Base-by-base conservation (phyloP, 2,797 vertebrate species). In the Periparus ater region DNA sequence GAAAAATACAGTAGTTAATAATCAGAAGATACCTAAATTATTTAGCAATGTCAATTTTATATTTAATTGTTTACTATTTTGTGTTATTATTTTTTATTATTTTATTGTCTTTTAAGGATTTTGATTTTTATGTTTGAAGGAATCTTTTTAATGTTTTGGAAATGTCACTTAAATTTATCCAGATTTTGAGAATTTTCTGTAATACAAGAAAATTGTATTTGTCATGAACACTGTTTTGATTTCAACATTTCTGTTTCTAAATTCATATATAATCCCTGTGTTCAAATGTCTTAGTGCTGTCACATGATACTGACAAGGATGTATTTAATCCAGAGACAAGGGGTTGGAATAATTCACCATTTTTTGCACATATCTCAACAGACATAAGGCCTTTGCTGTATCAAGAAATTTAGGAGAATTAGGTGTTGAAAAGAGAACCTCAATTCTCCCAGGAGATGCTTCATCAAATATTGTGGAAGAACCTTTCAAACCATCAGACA, bases 401-500 rank as follows among this genome's bases (percentile, higher is more conserved):
- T 96, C 97, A 89, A 98, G 98, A 97, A 98, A 98, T 85, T 82
- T 97, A 74, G 98, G 98, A 91, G 98, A 99, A 57, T 85, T 97
- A 27, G 48, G 93, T 36, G 48, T 73, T 61, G 97, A 96, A 63
- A 98, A 71, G 94, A 97, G 81, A 53, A 98, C 94, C 30, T 96
- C 98, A 23, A 83, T 99, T 54, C 94, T 99, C 54, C 97, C 98
- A 27, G 78, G 12, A 76, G 63, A 67, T 77, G 17, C 36, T 66
- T 61, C 90, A 57, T 50, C 79, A 40, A 57, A 68, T 67, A 84
- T 96, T 45, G 93, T 95, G 70, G 89, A 88, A 76, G 95, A 97
- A 72, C 95, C 88, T 81, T 97, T 98, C 76, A 95, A 93, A 67
- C 96, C 97, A 18, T 81, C 77, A 77, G 79, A 88, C 9, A 70